These are phyloP conservation scores for Hassar affinis DNA, from an alignment of 2,113 vertebrate species.

Conservation along the genomic window DNA sequence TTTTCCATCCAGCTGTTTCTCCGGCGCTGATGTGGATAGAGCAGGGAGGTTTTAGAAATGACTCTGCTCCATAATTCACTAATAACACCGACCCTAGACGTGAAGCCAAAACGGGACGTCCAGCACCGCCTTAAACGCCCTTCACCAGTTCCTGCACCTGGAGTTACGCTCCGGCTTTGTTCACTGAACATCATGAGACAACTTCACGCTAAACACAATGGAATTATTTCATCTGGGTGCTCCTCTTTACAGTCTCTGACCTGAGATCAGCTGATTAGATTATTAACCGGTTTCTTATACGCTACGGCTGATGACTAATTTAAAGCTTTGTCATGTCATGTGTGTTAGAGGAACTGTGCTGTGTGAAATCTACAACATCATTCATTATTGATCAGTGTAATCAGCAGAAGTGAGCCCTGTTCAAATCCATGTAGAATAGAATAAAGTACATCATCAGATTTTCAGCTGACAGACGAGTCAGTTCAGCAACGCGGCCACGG, in stretches of 20 bases:
- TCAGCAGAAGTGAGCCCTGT: constrained; percentile 30
- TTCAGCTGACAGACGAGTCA: not conserved
- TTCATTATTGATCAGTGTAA: constrained; percentile 2
- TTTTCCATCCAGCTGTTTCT: not conserved
- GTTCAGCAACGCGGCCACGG: not conserved
- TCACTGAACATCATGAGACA: not conserved
- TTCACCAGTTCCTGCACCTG: not conserved
- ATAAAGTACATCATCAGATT: constrained; percentile 9
- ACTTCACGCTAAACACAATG: not conserved
- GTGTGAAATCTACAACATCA: constrained; percentile 7
- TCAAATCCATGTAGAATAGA: constrained; percentile 27
- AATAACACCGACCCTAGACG: not conserved
- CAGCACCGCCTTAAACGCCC: not conserved
- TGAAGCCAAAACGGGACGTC: not conserved
- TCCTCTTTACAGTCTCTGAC: too few species aligned
- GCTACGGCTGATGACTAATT: too few species aligned
- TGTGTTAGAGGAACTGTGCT: not conserved
- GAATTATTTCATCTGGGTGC: not conserved
- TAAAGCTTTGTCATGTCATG: not conserved
- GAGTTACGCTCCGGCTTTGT: not conserved
- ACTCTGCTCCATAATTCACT: not conserved
- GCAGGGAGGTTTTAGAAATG: not conserved
- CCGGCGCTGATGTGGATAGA: not conserved
- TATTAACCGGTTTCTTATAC: not conserved
- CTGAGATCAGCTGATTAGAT: not conserved